phyloP scores from a whole-genome alignment of 2,797 vertebrate genomes.

The Platalea minor region DNA sequence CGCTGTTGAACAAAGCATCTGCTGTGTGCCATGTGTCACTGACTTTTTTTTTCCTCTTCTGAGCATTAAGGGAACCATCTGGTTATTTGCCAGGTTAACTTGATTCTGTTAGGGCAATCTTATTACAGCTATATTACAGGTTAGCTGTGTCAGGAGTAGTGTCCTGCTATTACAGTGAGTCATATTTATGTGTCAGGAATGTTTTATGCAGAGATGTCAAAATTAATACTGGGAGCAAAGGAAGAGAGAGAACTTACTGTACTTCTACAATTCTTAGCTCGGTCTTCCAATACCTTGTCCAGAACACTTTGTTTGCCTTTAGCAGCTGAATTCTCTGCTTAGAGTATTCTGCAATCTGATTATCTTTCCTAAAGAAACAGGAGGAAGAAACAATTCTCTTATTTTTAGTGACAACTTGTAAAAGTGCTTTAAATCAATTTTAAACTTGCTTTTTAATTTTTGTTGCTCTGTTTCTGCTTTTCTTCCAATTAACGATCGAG shows the following conservation, averaged over 20 bases:
- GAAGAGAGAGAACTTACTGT: background rate
- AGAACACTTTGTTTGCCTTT: background rate
- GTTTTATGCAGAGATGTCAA: background rate
- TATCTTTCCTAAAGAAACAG: background rate
- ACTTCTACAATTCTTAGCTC: background rate
- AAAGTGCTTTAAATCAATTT: background rate
- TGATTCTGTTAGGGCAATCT: background rate
- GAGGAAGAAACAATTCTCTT: background rate
- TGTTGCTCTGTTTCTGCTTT: background rate
- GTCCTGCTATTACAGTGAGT: background rate
- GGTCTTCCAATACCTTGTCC: background rate
- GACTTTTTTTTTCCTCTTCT: background rate
- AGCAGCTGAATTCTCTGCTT: background rate
- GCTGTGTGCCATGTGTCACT: background rate
- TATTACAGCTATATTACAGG: background rate
- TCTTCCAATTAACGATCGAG: background rate
- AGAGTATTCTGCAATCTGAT: background rate
- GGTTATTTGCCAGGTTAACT: slow-evolving; percentile 10
- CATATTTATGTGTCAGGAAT: background rate
- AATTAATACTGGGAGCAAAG: background rate
- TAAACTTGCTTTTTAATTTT: background rate
- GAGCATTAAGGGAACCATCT: background rate
- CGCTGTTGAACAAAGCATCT: background rate
- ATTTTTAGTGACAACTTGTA: background rate
- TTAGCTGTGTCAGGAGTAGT: background rate